These are phyloP conservation scores for Hippoglossus hippoglossus DNA, from an alignment of 2,797 vertebrate species.

Conservation along the genomic window DNA sequence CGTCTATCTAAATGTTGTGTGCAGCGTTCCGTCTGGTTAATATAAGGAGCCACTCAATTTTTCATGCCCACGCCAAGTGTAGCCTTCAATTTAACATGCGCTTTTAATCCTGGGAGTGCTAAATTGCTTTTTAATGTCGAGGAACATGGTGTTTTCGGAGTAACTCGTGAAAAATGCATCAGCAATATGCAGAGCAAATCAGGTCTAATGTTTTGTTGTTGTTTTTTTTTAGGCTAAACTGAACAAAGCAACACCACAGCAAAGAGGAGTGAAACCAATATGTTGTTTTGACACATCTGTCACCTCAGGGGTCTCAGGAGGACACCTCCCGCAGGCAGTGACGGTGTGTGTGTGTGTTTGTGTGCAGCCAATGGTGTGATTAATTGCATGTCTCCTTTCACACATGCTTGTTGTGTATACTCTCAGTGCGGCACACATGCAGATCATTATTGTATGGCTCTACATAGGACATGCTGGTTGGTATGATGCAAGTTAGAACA, in stretches of 20 bases:
- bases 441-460: conserved; percentile 16
- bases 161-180: conserved; percentile 92
- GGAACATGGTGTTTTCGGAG: conserved; percentile 92
- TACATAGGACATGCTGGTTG: background rate
- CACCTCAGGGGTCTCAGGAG: conserved; percentile 69
- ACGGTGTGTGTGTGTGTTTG: conserved; percentile 43
- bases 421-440: conserved; percentile 25
- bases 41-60: conserved; percentile 95
- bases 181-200: conserved; percentile 72
- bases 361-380: conserved; percentile 47
- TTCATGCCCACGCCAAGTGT: conserved; percentile 95
- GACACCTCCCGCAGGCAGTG: conserved; percentile 50
- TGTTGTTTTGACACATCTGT: conserved; percentile 82
- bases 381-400: conserved; percentile 53
- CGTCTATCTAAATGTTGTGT: conserved; percentile 78
- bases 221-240: conserved; percentile 42
- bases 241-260: conserved; percentile 79
- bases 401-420: conserved; percentile 37
- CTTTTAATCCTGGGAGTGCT: conserved; percentile 96
- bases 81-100: conserved; percentile 98
- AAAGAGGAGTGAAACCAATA: conserved; percentile 73
- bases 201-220: conserved; percentile 42
- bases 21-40: conserved; percentile 85
- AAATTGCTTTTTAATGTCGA: conserved; percentile 97
- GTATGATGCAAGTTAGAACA: background rate